These are phyloP conservation scores for Myotis brandtii DNA, from an alignment of 2,113 vertebrate species.

Conservation along the genomic window DNA sequence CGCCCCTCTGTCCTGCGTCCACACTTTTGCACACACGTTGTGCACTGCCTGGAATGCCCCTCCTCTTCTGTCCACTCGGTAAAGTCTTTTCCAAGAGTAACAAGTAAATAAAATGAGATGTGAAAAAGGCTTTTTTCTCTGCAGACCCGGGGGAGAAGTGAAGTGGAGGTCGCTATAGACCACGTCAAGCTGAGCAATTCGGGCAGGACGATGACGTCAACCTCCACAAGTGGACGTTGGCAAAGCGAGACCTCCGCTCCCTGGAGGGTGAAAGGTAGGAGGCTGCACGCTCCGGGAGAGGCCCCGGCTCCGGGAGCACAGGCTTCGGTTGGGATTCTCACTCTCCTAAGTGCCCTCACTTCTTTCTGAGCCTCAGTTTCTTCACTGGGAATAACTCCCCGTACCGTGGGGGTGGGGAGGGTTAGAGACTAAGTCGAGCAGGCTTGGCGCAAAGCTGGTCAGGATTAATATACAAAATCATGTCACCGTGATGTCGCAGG, in stretches of 20 bases:
- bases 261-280: too few relatives aligned
- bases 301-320: background rate
- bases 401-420: background rate
- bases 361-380: background rate
- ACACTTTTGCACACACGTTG: background rate
- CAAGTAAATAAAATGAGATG: background rate
- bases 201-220: background rate
- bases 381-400: background rate
- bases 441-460: background rate
- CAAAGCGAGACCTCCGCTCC: background rate
- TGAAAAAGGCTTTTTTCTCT: background rate
- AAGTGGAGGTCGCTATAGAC: background rate
- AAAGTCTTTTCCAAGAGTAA: background rate
- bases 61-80: too few relatives aligned
- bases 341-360: background rate
- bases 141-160: background rate
- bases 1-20: background rate
- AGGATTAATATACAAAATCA: background rate
- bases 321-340: background rate
- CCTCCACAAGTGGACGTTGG: background rate
- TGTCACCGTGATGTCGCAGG: background rate
- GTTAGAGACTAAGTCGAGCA: background rate
- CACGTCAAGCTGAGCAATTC: background rate
- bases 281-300: rapidly evolving
- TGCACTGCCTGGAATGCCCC: too few relatives aligned